Evolutionary conservation across 2,113 vertebrate species (phyloP).

Genomic region (Tympanuchus pallidicinctus): DNA sequence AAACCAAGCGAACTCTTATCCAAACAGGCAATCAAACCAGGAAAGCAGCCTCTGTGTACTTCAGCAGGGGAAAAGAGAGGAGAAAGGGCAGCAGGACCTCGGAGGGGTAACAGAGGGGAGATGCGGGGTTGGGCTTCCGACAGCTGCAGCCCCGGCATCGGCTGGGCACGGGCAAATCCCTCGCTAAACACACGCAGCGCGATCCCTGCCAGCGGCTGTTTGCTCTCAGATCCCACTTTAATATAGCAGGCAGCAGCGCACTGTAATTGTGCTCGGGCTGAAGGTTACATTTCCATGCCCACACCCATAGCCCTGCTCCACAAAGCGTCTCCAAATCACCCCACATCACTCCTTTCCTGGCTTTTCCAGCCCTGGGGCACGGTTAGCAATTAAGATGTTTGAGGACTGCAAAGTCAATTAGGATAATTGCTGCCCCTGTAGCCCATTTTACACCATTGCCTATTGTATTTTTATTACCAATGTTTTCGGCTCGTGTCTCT

Average conservation of each 20-base stretch:
- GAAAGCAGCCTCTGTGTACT: neutral
- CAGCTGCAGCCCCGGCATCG: conserved; percentile 17
- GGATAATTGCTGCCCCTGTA: rapidly evolving
- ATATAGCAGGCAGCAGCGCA: conserved; percentile 13
- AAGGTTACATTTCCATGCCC: conserved; percentile 74
- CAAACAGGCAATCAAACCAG: neutral
- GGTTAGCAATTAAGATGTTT: neutral
- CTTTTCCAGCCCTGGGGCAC: neutral
- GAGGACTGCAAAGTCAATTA: neutral
- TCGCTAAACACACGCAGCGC: neutral
- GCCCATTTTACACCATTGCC: neutral
- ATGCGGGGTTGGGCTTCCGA: neutral
- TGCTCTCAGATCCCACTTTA: conserved; percentile 71
- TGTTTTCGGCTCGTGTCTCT: neutral
- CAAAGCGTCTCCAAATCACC: neutral
- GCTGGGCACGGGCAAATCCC: conserved; percentile 38
- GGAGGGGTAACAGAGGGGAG: neutral
- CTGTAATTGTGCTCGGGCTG: conserved; percentile 46
- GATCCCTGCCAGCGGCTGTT: conserved; percentile 44
- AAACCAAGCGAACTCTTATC: neutral
- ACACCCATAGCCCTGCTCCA: neutral
- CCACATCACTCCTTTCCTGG: too few relatives aligned
- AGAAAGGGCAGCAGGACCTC: neutral
- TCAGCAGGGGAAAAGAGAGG: neutral
- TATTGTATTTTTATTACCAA: neutral